Evolutionary conservation across 1,140 invertebrate species (phyloP).

Genomic region (Heliothis subflexa): DNA sequence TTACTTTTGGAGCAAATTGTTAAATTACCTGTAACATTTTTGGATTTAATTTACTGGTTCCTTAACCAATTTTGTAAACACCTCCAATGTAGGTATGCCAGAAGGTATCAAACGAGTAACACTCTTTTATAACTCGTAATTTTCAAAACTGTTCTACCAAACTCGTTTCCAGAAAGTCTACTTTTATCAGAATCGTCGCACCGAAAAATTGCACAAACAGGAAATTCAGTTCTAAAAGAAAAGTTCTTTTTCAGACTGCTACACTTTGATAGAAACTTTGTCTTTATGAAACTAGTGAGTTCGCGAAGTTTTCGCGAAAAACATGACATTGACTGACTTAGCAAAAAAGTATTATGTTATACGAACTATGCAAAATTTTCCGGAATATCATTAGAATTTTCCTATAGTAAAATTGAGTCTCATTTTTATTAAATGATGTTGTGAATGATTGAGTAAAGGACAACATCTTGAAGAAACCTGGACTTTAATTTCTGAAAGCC

Average conservation of each 20-base stretch:
- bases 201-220: not conserved
- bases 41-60: too few species aligned
- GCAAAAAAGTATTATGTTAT: not conserved
- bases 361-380: not conserved
- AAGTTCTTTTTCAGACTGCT: constrained; percentile 6
- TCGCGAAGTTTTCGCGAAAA: not conserved
- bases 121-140: not conserved
- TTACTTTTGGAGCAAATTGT: too few species aligned
- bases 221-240: not conserved
- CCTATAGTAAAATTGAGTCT: too few species aligned
- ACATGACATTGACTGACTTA: constrained; percentile 28
- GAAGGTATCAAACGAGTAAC: not conserved
- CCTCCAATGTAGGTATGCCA: not conserved
- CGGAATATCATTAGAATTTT: not conserved
- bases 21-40: too few species aligned
- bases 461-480: too few species aligned
- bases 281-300: constrained; percentile 11
- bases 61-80: too few species aligned
- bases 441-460: too few species aligned
- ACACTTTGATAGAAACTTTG: constrained; percentile 18
- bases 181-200: not conserved
- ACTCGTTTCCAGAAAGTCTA: not conserved
- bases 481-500: too few species aligned
- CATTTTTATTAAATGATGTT: too few species aligned
- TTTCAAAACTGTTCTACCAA: not conserved